Evolutionary conservation across 2,113 vertebrate species (phyloP).

Genomic region (Pomatostomus ruficeps): DNA sequence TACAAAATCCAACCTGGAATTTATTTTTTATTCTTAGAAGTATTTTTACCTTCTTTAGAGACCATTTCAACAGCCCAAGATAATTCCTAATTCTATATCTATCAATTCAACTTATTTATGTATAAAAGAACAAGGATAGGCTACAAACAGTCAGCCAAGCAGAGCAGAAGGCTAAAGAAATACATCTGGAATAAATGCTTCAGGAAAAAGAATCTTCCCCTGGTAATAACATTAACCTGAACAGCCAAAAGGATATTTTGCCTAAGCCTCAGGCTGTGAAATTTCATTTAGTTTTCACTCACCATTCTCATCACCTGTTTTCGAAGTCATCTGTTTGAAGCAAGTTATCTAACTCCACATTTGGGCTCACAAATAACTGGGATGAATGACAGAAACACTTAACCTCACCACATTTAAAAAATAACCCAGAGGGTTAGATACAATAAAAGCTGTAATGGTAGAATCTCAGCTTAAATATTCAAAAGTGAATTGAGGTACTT

Average conservation of each 20-base stretch:
- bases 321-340: neutral
- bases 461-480: neutral
- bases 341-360: neutral
- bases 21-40: neutral
- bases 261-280: neutral
- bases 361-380: neutral
- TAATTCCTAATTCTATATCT: neutral
- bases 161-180: neutral
- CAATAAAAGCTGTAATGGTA: neutral
- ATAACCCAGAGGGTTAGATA: neutral
- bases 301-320: neutral
- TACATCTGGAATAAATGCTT: neutral
- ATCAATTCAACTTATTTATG: neutral
- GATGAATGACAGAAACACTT: neutral
- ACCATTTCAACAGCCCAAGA: neutral
- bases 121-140: neutral
- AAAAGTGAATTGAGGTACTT: neutral
- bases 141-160: neutral
- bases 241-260: neutral
- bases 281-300: neutral
- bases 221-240: neutral
- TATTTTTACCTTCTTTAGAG: neutral
- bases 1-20: neutral
- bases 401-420: neutral
- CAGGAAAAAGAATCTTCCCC: neutral